Evolutionary conservation across 2,888 invertebrate genomes (phyloP).

Genomic region (Pomacea canaliculata): DNA sequence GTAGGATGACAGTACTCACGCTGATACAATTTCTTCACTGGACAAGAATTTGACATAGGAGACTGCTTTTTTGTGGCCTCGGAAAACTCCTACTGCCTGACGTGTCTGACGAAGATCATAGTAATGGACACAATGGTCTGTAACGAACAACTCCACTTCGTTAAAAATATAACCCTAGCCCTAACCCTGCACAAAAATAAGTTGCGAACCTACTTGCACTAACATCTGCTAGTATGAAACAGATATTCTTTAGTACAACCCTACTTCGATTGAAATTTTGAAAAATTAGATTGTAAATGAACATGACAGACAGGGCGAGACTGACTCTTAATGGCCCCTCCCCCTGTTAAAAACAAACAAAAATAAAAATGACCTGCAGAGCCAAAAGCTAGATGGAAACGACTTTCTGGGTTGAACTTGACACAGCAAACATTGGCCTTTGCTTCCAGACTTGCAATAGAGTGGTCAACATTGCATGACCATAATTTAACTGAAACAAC

Average conservation of each 20-base stretch:
- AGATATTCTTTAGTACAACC: no score
- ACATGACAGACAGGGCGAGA: no score
- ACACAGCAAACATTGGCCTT: constrained; percentile 97
- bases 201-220: no score
- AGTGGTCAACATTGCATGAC: constrained; percentile 88
- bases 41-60: constrained; percentile 94
- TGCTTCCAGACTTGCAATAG: constrained; percentile 89
- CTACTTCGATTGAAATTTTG: no score
- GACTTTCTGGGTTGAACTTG: constrained; percentile 86
- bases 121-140: constrained; percentile 94
- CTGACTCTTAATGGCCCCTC: no score
- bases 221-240: no score
- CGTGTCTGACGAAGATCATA: constrained; percentile 90
- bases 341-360: no score
- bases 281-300: no score
- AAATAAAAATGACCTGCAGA: constrained; percentile 77
- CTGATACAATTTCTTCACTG: constrained; percentile 87
- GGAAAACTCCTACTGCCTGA: constrained; percentile 84
- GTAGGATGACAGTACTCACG: constrained; percentile 69
- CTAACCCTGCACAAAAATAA: no score
- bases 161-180: background rate
- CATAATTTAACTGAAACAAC: constrained; percentile 83
- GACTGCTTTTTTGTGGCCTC: constrained; percentile 92
- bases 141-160: background rate
- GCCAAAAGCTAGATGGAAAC: constrained; percentile 91